A percentile compares a stretch with the other conserved stretches of the same genome.
These are phyloP conservation scores for Rapana venosa DNA, from an alignment of 2,888 invertebrate species.

Conservation along the genomic window DNA sequence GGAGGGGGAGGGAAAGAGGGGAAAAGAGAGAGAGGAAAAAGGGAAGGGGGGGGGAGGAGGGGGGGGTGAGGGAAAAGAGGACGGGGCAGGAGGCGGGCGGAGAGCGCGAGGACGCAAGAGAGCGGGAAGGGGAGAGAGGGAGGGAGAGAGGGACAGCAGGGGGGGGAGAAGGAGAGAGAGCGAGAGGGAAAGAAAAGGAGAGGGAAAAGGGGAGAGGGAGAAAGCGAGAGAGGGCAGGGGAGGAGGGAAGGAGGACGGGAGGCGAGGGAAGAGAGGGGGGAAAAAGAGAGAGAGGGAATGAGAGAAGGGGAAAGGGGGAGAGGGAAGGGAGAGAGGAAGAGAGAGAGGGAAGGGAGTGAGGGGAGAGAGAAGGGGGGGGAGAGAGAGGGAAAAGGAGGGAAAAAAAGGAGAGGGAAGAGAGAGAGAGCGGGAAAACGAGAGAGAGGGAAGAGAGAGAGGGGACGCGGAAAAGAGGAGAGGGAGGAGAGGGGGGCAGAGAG, in stretches of 20 bases:
- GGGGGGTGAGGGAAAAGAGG: too few species aligned
- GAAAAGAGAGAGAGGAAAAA: too few species aligned
- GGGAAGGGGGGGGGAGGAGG: too few species aligned
- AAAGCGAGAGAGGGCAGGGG: neutral
- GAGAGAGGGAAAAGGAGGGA: neutral
- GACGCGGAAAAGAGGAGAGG: too few species aligned
- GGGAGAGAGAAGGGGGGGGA: neutral
- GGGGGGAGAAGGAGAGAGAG: neutral
- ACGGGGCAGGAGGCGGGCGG: too few species aligned
- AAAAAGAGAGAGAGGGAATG: neutral
- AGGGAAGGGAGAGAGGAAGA: neutral
- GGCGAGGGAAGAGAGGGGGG: neutral
- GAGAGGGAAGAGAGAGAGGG: neutral
- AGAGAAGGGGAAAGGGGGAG: neutral
- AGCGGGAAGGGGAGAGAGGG: neutral
- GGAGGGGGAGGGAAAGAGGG: too few species aligned
- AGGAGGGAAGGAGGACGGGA: neutral
- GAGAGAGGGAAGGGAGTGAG: too few species aligned
- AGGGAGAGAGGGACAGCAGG: neutral
- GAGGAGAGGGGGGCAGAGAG: too few species aligned
- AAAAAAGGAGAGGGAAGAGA: neutral
- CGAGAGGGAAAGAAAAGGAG: neutral
- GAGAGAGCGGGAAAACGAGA: neutral
- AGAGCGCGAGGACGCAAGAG: neutral
- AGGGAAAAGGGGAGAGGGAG: neutral